phyloP scores from a whole-genome alignment of 2,888 invertebrate species.

The Formica aserva region DNA sequence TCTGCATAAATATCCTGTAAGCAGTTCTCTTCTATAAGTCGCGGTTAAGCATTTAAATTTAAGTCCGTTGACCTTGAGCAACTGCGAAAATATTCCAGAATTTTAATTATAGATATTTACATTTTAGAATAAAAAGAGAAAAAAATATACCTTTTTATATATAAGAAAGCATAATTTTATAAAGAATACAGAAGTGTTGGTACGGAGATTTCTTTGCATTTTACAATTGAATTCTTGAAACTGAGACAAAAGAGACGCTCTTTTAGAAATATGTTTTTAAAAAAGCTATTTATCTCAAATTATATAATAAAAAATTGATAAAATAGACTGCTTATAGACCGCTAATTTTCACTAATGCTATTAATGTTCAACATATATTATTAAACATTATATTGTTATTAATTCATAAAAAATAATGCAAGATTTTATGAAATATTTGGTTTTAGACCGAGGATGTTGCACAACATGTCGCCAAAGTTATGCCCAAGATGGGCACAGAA shows the following conservation, averaged over 20 bases:
- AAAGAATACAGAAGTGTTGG: neutral
- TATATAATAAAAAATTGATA: neutral
- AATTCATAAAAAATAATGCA: neutral
- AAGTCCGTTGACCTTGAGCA: too few relatives aligned
- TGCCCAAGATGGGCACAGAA: constrained; percentile 83
- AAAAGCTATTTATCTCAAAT: neutral
- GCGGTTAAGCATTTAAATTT: too few relatives aligned
- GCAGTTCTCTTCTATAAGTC: neutral
- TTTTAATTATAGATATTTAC: neutral
- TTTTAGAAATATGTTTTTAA: neutral
- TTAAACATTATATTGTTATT: neutral
- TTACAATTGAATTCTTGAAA: neutral
- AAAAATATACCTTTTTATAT: neutral
- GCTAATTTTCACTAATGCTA: neutral
- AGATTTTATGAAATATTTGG: constrained; percentile 4
- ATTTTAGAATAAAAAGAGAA: neutral
- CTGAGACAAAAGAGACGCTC: neutral
- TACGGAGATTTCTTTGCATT: neutral
- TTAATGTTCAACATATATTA: neutral
- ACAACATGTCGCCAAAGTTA: constrained; percentile 82
- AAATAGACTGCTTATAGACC: neutral
- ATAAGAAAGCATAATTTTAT: neutral
- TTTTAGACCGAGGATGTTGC: constrained; percentile 85
- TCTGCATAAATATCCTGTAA: neutral
- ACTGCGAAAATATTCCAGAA: neutral